Evolutionary conservation across 2,888 invertebrate genomes (phyloP), one percentile per base, ranked within the genome.

Genomic region (Creontiades dilutus): DNA sequence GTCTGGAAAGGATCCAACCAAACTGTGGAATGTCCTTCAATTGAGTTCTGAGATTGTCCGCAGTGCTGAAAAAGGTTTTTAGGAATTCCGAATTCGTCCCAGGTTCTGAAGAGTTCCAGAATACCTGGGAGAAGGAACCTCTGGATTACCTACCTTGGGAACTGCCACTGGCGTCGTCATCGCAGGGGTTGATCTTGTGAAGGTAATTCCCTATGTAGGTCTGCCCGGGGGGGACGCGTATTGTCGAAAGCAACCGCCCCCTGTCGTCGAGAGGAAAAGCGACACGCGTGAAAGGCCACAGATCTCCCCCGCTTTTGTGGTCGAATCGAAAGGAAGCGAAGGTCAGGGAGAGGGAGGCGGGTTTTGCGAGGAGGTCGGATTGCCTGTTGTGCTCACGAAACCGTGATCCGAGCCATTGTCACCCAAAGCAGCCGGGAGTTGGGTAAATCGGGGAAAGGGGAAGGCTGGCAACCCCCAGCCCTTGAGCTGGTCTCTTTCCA

Each of bases 331-430:
- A 7, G 57, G 19, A 57, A n/a, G 57, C 27, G 27, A 27, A 76
- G 27, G 23, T 14, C 46, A 47, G 47, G 37, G 27, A 76, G 28
- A 5, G 4, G 13, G 76, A 0, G 5, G 37, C 46, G 7, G 48
- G 19, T 16, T n/a, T 7, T 16, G 7, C 57, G 14, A n/a, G 57
- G 13, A n/a, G 14, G 16, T 57, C 57, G 57, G 80, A 47, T 47
- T 81, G 80, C 46, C 80, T 81, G 80, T 81, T 47, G 47, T 81
- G 80, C 80, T 46, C 80, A 81, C 46, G 80, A 81, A 81, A 46
- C 46, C 80, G 80, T 81, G 80, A 81, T 81, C 80, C 80, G 46
- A 57, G 14, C 80, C 80, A 81, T 81, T 81, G 80, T 81, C 76
- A 76, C 11, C 27, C 76, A n/a, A 16, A 57, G n/a, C 57, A n/a